These are phyloP conservation scores for Galerucella calmariensis DNA, from an alignment of 2,888 invertebrate genomes.

Conservation along the genomic window DNA sequence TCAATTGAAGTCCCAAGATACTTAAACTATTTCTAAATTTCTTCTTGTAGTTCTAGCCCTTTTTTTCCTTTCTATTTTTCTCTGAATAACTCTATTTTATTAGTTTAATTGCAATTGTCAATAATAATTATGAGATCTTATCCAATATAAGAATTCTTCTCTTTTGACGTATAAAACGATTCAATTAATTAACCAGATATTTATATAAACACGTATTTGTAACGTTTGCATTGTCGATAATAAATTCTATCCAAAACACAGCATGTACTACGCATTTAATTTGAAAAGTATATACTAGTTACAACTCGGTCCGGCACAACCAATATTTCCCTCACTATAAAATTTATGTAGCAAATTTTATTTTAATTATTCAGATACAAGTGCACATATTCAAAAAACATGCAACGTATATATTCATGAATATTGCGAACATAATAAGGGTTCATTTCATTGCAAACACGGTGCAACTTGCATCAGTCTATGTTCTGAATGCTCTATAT, in stretches of 20 bases:
- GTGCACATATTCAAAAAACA: constrained; percentile 51
- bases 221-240: not conserved
- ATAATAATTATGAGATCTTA: too few relatives aligned
- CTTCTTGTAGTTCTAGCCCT: too few relatives aligned
- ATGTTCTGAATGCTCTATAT: constrained; percentile 38
- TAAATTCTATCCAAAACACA: constrained; percentile 21
- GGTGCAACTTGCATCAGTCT: constrained; percentile 49
- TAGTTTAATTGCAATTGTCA: too few relatives aligned
- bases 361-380: constrained; percentile 52
- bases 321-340: constrained; percentile 43
- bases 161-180: too few relatives aligned
- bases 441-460: constrained; percentile 54
- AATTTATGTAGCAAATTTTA: constrained; percentile 50
- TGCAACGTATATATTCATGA: constrained; percentile 52
- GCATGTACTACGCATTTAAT: constrained; percentile 13
- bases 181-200: not conserved
- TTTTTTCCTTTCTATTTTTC: too few relatives aligned
- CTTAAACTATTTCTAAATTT: too few relatives aligned
- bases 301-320: constrained; percentile 27
- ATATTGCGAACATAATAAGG: constrained; percentile 53
- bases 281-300: constrained; percentile 10
- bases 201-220: not conserved
- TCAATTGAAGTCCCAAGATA: too few relatives aligned
- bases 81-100: too few relatives aligned
- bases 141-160: too few relatives aligned